Evolutionary conservation across 2,888 invertebrate genomes (phyloP), one percentile per base, ranked within the genome.

Genomic region (Phasia obesa): DNA sequence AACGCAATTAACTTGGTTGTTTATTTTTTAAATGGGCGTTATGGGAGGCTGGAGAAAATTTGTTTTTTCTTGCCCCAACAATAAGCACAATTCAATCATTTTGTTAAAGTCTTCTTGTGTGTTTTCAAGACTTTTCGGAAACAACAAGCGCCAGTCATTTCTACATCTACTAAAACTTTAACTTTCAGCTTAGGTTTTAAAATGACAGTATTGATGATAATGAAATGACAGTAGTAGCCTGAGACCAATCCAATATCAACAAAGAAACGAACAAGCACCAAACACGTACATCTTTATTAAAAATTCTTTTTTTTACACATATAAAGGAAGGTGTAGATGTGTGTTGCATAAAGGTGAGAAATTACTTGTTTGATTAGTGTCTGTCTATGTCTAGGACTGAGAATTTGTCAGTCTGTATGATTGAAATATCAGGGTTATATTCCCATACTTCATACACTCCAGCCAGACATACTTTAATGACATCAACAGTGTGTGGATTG

Each of bases 291-390:
- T 31, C n/a, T 42, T 15, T n/a, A 27, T 42, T 38, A 42, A 60
- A 44, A 27, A 42, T 25, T 6, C 21, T 21, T 47, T 25, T 23
- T 53, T 35, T 51, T 53, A 21, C 23, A 17, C 35, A 6, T 11
- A 17, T 47, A 25, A 51, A 9, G 17, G 7, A 42, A 62, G 73
- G 53, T 51, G 42, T 69, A 38, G 38, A 6, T 44, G 27, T 65
- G 25, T 57, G 35, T 25, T 42, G 59, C 44, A 53, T 42, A 17
- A 78, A 83, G 78, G 78, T 83, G 74, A 75, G 74, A 79, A 83
- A 83, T 83, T 78, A 23, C 82, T 65, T 75, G 59, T 79, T 78
- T 81, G 73, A 81, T 77, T 81, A 67, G 55, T 74, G 77, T 77
- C 76, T 78, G 77, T 44, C 51, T 49, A 38, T 53, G 81, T 73